Conservation (phyloP, 2,888 invertebrate genomes). For the Leistus spinibarbis region DNA sequence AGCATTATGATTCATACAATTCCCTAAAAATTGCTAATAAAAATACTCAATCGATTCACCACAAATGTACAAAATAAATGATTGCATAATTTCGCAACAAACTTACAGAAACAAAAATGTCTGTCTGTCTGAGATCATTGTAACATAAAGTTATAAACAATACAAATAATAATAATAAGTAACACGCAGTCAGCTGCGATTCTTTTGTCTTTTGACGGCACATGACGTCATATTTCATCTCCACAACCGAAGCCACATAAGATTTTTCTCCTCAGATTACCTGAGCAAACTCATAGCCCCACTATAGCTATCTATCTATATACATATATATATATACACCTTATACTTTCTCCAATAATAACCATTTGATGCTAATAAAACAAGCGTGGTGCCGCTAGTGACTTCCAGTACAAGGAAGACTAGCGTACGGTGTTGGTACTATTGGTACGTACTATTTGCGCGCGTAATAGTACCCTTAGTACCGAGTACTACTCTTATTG, state of each 20-base stretch:
- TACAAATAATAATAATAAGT: not conserved
- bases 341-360: conserved; percentile 45
- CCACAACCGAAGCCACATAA: not conserved
- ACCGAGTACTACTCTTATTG: not conserved
- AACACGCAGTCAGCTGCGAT: not conserved
- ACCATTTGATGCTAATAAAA: conserved; percentile 45
- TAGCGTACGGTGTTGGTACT: not conserved
- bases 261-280: not conserved
- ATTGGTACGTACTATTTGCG: not conserved
- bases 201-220: not conserved
- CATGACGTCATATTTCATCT: not conserved
- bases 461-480: not conserved
- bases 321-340: not conserved
- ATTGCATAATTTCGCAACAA: not conserved
- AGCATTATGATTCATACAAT: no score
- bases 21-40: no score
- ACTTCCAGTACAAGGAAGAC: conserved; percentile 26
- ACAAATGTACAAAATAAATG: no score
- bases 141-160: not conserved
- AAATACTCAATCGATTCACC: no score
- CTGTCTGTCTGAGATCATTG: not conserved
- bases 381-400: conserved; percentile 42
- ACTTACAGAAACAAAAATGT: no score
- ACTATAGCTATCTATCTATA: no score
- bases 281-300: not conserved